Evolutionary conservation across 64 coral and sea anemone species (phyloP).

Genomic region (Actinia tenebrosa): DNA sequence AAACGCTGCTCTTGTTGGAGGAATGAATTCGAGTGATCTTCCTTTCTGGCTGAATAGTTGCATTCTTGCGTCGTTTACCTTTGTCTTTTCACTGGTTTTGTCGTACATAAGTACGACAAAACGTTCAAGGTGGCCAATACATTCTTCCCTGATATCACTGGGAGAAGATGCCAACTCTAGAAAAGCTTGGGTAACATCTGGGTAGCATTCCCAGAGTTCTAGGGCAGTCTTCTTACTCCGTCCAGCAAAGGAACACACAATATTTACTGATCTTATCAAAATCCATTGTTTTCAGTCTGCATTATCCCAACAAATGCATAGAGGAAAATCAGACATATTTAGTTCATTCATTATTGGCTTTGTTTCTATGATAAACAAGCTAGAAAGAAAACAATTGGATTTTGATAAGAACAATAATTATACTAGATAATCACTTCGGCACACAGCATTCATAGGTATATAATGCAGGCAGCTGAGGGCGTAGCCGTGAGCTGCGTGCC

Average conservation of each 20-base stretch:
- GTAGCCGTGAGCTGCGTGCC: too few relatives aligned
- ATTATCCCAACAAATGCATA: too few relatives aligned
- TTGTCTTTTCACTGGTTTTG: slow-evolving; percentile 8
- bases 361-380: too few relatives aligned
- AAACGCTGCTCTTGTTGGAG: slow-evolving; percentile 22
- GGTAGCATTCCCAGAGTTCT: background rate
- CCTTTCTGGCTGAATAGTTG: slow-evolving; percentile 74
- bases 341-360: too few relatives aligned
- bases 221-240: slow-evolving; percentile 13
- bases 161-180: background rate
- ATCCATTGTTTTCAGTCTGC: too few relatives aligned
- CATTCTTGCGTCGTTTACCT: slow-evolving; percentile 37
- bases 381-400: too few relatives aligned
- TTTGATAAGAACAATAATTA: too few relatives aligned
- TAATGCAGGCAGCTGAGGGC: too few relatives aligned
- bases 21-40: slow-evolving; percentile 26
- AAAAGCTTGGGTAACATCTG: slow-evolving; percentile 16
- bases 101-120: slow-evolving; percentile 44
- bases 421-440: too few relatives aligned
- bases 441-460: too few relatives aligned
- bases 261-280: too few relatives aligned
- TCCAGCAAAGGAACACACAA: slow-evolving; percentile 21
- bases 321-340: too few relatives aligned
- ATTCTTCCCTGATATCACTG: background rate
- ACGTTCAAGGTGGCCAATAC: slow-evolving; percentile 22